These are phyloP conservation scores for Strix uralensis DNA, from an alignment of 2,113 vertebrate species.

Conservation along the genomic window DNA sequence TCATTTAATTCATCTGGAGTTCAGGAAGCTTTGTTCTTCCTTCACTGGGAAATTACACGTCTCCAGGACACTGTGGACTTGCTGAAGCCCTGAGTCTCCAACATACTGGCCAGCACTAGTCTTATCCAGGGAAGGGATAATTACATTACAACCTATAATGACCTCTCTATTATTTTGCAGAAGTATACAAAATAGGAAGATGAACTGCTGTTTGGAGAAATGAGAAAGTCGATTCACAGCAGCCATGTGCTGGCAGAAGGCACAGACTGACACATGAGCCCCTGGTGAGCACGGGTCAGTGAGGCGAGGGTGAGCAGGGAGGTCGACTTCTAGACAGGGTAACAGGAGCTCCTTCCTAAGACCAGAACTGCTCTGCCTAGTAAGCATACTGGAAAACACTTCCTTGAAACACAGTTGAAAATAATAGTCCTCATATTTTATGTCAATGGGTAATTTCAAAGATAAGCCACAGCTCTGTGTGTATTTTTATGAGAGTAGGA, in stretches of 20 bases:
- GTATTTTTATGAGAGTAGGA: constrained; percentile 43
- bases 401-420: constrained; percentile 46
- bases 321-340: background rate
- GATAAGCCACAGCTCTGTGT: constrained; percentile 30
- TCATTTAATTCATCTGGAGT: background rate
- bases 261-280: background rate
- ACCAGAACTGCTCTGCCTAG: background rate
- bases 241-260: background rate
- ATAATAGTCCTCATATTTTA: constrained; percentile 47
- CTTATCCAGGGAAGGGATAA: background rate
- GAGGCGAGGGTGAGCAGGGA: background rate
- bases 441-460: constrained; percentile 58
- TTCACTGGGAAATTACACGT: background rate
- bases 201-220: background rate
- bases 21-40: background rate
- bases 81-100: background rate
- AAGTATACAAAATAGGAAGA: background rate
- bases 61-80: background rate
- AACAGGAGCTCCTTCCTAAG: background rate
- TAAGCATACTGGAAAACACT: constrained; percentile 9
- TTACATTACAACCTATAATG: background rate
- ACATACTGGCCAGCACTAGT: background rate
- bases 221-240: background rate
- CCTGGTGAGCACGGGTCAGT: rapidly evolving
- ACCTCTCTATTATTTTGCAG: background rate